Evolutionary conservation across 1,140 invertebrate genomes (phyloP).

Genomic region (Acromyrmex echinatior): DNA sequence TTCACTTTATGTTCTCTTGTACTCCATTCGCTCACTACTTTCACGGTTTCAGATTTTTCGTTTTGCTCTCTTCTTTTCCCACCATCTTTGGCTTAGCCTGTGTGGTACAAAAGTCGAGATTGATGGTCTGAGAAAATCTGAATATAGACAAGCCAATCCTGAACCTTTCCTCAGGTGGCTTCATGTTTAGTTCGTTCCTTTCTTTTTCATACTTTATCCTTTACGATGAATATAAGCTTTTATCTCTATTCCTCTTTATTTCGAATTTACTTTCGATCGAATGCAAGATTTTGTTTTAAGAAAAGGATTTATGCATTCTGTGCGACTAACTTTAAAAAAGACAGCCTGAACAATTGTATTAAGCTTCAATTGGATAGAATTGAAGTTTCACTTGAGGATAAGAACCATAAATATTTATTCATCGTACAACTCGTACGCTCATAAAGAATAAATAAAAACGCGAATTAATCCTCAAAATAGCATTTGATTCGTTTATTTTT

Average conservation of each 20-base stretch:
- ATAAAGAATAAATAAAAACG: background rate
- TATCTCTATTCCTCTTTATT: background rate
- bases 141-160: constrained; percentile 27
- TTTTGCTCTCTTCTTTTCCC: constrained; percentile 27
- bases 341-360: background rate
- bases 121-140: constrained; percentile 53
- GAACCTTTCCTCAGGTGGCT: background rate
- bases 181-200: background rate
- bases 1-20: constrained; percentile 44
- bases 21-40: constrained; percentile 33
- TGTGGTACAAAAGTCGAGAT: constrained; percentile 37
- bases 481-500: background rate
- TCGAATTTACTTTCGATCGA: constrained; percentile 17
- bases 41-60: constrained; percentile 22
- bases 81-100: constrained; percentile 27
- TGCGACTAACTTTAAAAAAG: background rate
- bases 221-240: constrained; percentile 7
- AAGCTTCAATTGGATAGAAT: background rate
- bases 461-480: background rate
- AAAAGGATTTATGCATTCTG: background rate
- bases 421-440: background rate
- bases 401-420: background rate
- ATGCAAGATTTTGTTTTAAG: background rate
- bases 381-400: background rate
- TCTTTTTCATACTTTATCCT: constrained; percentile 27